phyloP scores from a whole-genome alignment of 1,140 invertebrate species.

The Limonius californicus region DNA sequence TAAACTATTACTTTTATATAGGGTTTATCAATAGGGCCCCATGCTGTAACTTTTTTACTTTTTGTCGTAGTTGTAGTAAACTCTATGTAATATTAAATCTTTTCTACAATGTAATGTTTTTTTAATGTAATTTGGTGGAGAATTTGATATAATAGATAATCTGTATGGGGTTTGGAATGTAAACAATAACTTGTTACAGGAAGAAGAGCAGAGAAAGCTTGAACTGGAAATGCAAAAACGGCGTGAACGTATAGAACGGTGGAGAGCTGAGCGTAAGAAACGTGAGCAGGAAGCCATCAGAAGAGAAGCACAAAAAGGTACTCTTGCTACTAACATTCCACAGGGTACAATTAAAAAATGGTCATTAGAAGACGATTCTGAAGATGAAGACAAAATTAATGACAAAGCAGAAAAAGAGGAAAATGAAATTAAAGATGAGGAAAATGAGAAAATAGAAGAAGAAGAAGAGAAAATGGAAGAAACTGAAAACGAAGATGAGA shows the following conservation, averaged over 20 bases:
- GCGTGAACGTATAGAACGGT: slow-evolving; percentile 88
- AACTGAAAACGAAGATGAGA: slow-evolving; percentile 46
- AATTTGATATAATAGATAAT: background rate
- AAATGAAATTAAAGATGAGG: slow-evolving; percentile 53
- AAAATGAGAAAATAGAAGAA: slow-evolving; percentile 52
- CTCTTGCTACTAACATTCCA: slow-evolving; percentile 49
- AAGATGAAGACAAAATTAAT: slow-evolving; percentile 57
- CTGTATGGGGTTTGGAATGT: too few species aligned
- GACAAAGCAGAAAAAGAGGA: slow-evolving; percentile 54
- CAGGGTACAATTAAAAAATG: slow-evolving; percentile 71
- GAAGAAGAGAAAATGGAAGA: slow-evolving; percentile 46
- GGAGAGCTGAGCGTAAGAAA: slow-evolving; percentile 84
- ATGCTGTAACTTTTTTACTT: background rate
- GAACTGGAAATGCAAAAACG: slow-evolving; percentile 97
- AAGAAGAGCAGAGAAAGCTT: slow-evolving; percentile 82
- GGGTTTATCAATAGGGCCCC: too few species aligned
- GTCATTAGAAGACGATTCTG: slow-evolving; percentile 89
- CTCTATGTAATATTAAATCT: background rate
- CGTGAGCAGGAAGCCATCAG: slow-evolving; percentile 76
- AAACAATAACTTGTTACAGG: slow-evolving; percentile 47
- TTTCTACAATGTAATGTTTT: too few species aligned
- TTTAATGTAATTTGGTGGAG: too few species aligned
- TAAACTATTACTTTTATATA: too few species aligned
- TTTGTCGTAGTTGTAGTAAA: too few species aligned
- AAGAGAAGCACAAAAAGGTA: slow-evolving; percentile 64